Percentiles rank a stretch among this genome's conserved stretches.
These are phyloP conservation scores for Malthinus seriepunctatus DNA, from an alignment of 2,888 invertebrate species.

Conservation along the genomic window DNA sequence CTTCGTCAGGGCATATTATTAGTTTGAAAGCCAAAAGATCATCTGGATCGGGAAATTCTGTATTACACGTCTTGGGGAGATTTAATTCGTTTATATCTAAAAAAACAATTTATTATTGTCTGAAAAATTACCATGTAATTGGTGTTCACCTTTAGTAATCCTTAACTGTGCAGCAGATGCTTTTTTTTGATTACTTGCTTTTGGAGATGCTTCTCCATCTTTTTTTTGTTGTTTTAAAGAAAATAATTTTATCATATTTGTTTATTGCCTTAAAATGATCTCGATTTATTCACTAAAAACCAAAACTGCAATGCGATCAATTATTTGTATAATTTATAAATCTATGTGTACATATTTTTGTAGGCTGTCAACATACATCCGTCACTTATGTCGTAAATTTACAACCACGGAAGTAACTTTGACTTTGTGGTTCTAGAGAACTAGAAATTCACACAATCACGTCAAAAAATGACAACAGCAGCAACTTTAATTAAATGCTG, in stretches of 20 bases:
- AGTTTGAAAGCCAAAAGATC: conserved; percentile 95
- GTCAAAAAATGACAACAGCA: too few species aligned
- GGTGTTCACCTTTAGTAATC: conserved; percentile 87
- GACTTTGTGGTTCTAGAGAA: too few species aligned
- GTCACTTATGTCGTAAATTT: conserved; percentile 7
- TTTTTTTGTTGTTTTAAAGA: conserved; percentile 98
- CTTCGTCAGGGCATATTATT: conserved; percentile 96
- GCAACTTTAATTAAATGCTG: too few species aligned
- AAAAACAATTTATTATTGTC: conserved; percentile 45
- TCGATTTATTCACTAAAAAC: conserved; percentile 1
- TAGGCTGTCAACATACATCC: conserved; percentile 24
- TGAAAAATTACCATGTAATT: not conserved
- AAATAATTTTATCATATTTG: conserved; percentile 94
- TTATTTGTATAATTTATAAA: conserved; percentile 15
- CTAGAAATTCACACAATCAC: too few species aligned
- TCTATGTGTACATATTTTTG: conserved; percentile 22
- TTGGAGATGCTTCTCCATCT: conserved; percentile 87
- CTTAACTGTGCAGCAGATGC: conserved; percentile 96
- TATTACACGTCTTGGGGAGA: conserved; percentile 94
- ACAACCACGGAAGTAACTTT: not conserved
- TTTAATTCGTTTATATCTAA: conserved; percentile 96
- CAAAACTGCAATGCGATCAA: conserved; percentile 10
- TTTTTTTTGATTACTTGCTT: conserved; percentile 81
- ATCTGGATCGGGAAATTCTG: conserved; percentile 95
- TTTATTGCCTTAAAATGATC: conserved; percentile 5